Percentiles rank a stretch among this genome's conserved stretches.
These are phyloP conservation scores for Agapornis roseicollis DNA, from an alignment of 2,113 vertebrate genomes.

Conservation along the genomic window DNA sequence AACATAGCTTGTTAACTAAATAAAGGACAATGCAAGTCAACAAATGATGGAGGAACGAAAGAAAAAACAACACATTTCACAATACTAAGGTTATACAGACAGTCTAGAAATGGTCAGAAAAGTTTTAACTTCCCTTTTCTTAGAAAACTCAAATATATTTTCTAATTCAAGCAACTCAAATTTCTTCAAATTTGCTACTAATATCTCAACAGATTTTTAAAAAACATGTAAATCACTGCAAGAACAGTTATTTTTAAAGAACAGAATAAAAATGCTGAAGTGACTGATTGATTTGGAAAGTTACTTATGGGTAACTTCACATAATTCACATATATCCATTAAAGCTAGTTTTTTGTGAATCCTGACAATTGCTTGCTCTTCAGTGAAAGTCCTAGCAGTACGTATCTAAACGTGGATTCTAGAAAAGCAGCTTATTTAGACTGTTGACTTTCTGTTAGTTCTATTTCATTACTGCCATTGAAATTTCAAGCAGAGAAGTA, in stretches of 20 bases:
- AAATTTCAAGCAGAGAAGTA: background rate
- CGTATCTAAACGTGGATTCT: background rate
- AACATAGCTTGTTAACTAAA: background rate
- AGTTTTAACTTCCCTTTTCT: background rate
- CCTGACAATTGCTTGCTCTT: background rate
- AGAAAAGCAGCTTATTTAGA: background rate
- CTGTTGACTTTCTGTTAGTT: background rate
- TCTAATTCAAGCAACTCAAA: background rate
- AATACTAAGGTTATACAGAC: background rate
- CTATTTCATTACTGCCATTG: background rate
- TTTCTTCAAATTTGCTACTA: background rate
- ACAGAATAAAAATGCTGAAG: background rate
- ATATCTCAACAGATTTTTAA: background rate
- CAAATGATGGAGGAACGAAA: background rate
- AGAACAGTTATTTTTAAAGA: background rate
- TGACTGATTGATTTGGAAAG: background rate
- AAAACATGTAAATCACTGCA: background rate
- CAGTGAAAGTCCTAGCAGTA: background rate
- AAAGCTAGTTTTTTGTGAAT: background rate
- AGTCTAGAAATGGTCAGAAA: background rate
- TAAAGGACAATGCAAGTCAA: constrained; percentile 15
- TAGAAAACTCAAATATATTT: background rate
- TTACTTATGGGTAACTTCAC: background rate
- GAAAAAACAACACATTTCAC: background rate
- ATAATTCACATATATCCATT: background rate